phyloP scores from a whole-genome alignment of 1,140 invertebrate species.

The Babylonia areolata region DNA sequence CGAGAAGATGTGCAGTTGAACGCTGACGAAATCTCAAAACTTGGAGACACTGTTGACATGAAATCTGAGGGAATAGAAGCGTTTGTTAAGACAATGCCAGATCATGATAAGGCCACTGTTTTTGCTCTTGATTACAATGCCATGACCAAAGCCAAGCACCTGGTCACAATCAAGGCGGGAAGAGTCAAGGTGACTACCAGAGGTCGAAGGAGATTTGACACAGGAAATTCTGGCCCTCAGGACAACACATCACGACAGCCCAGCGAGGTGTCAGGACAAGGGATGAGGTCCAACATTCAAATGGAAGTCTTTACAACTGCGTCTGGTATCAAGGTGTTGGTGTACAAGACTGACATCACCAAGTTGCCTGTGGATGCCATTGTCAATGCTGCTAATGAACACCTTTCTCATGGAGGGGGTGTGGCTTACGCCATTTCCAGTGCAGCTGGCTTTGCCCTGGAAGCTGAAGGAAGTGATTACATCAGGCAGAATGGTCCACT shows the following conservation, averaged over 20 bases:
- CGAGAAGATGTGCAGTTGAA: background rate
- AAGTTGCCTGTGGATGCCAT: slow-evolving; percentile 89
- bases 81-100: background rate
- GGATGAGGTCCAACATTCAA: background rate
- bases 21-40: background rate
- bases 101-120: background rate
- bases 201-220: background rate
- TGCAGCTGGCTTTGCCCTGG: slow-evolving; percentile 50
- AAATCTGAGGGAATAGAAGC: slow-evolving; percentile 5
- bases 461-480: slow-evolving; percentile 49
- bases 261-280: no score
- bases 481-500: slow-evolving; percentile 47
- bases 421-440: slow-evolving; percentile 87
- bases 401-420: slow-evolving; percentile 86
- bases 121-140: slow-evolving; percentile 11
- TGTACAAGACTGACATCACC: slow-evolving; percentile 85
- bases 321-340: slow-evolving; percentile 41
- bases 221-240: background rate
- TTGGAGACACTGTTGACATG: background rate
- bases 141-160: slow-evolving; percentile 5
- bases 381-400: slow-evolving; percentile 87
- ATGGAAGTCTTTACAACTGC: background rate
- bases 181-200: slow-evolving; percentile 9
- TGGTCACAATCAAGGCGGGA: background rate
- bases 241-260: background rate